Percentiles rank a stretch among this genome's conserved stretches.
These are phyloP conservation scores for Brachyhypopomus occidentalis DNA, from an alignment of 2,113 vertebrate species.

Conservation along the genomic window DNA sequence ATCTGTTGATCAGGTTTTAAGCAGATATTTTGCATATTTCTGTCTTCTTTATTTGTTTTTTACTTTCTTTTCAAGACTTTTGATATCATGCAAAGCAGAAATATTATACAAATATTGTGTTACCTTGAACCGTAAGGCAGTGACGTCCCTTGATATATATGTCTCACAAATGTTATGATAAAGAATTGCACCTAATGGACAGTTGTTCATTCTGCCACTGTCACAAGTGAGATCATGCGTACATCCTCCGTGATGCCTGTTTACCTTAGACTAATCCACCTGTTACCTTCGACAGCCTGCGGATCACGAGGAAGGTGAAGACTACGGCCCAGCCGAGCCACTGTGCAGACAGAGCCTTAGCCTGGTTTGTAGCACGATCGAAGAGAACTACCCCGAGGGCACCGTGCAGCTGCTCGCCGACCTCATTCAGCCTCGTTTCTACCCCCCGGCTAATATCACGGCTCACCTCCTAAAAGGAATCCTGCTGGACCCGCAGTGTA, in stretches of 20 bases:
- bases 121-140: too few relatives aligned
- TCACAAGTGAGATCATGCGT: too few relatives aligned
- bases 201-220: too few relatives aligned
- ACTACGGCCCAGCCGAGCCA: constrained; percentile 61
- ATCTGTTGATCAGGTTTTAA: too few relatives aligned
- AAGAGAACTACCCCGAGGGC: constrained; percentile 84
- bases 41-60: too few relatives aligned
- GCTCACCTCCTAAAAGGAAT: constrained; percentile 79
- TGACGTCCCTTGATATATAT: too few relatives aligned
- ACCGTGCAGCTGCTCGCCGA: constrained; percentile 88
- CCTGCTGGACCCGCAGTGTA: constrained; percentile 74
- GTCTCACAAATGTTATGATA: too few relatives aligned
- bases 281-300: constrained; percentile 46
- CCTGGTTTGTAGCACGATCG: constrained; percentile 84
- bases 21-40: too few relatives aligned
- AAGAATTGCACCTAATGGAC: too few relatives aligned
- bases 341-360: constrained; percentile 81
- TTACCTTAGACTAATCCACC: background rate
- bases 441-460: constrained; percentile 80
- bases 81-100: too few relatives aligned
- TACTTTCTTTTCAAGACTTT: too few relatives aligned
- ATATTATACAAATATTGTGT: too few relatives aligned
- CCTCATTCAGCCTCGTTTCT: constrained; percentile 80
- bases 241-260: background rate
- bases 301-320: constrained; percentile 50